Conservation (phyloP, 1,140 invertebrate species). For the Drosophila oshimai region DNA sequence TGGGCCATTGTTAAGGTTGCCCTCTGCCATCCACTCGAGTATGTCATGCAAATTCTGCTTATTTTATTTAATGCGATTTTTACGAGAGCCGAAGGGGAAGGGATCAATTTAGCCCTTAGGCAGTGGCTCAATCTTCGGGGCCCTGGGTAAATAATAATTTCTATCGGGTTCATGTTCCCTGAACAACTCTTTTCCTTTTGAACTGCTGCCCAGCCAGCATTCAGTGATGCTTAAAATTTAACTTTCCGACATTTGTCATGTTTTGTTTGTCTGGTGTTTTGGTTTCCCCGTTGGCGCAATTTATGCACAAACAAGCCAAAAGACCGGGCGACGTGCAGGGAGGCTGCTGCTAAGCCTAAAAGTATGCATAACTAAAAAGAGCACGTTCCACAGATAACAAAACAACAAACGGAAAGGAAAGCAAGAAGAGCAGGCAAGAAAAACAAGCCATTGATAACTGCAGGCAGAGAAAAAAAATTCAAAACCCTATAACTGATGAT, state of each 20-base stretch:
- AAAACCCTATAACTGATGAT: too few relatives aligned
- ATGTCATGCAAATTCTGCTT: conserved; percentile 68
- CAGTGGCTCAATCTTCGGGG: conserved; percentile 53
- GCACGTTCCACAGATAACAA: conserved; percentile 73
- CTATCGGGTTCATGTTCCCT: not conserved
- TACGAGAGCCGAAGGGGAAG: conserved; percentile 47
- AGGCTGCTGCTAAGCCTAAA: conserved; percentile 57
- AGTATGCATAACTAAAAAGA: conserved; percentile 77
- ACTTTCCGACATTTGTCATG: conserved; percentile 63
- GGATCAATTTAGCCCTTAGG: conserved; percentile 34
- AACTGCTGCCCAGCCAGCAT: not conserved
- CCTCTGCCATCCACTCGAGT: conserved; percentile 39
- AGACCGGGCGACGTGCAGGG: conserved; percentile 51
- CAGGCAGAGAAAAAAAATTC: not conserved
- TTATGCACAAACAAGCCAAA: conserved; percentile 47
- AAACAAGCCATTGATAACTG: conserved; percentile 63
- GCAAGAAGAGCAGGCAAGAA: conserved; percentile 19
- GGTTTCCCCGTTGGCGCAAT: conserved; percentile 39
- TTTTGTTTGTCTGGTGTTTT: conserved; percentile 51
- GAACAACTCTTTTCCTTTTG: not conserved
- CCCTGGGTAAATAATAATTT: conserved; percentile 35
- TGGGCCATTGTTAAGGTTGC: conserved; percentile 46
- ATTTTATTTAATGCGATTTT: conserved; percentile 68
- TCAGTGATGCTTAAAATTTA: conserved; percentile 40
- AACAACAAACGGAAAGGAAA: conserved; percentile 43